Evolutionary conservation across 1,140 invertebrate species (phyloP), one percentile per base, ranked within the genome.

Genomic region (Atta cephalotes): DNA sequence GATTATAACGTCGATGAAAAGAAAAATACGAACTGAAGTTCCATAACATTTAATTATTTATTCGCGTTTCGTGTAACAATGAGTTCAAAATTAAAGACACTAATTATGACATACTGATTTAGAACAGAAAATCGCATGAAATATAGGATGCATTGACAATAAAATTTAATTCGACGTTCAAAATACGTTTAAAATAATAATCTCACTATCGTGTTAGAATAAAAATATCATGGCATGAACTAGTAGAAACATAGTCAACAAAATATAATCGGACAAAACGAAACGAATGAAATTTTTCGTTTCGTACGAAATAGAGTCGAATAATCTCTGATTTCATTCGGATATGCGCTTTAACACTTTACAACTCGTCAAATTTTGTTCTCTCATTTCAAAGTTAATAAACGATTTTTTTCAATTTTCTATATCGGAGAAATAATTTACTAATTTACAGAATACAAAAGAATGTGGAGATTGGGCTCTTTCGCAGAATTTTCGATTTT

Each of bases 391-490:
- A 25, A n/a, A 60, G 53, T 76, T 39, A 39, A 58, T 74, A 16
- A 60, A 70, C 16, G 14, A 70, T 25, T 70, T 51, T 39, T 60
- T 21, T 58, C 10, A 18, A 39, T n/a, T 58, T 74, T 39, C 9
- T 7, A 21, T 28, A 71, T 25, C n/a, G 72, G 21, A 21, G 7
- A 16, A 66, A 28, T 7, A 1, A 49, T 78, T 28, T 14, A 4
- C 10, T 18, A 79, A 79, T 79, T 51, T 66, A 51, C 62, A 39
- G 21, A 39, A 77, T 77, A 5, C 16, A 45, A 25, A 62, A 45
- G n/a, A 45, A 62, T 60, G 31, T 14, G 18, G n/a, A 16, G n/a
- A 16, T 56, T 25, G 14, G n/a, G 18, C 39, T 9, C 10, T 49
- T 9, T 10, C n/a, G 45, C n/a, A 7, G 18, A 31, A 14, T 31